These are phyloP conservation scores for Serrognathus titanus DNA, from an alignment of 2,888 invertebrate species.

Conservation along the genomic window DNA sequence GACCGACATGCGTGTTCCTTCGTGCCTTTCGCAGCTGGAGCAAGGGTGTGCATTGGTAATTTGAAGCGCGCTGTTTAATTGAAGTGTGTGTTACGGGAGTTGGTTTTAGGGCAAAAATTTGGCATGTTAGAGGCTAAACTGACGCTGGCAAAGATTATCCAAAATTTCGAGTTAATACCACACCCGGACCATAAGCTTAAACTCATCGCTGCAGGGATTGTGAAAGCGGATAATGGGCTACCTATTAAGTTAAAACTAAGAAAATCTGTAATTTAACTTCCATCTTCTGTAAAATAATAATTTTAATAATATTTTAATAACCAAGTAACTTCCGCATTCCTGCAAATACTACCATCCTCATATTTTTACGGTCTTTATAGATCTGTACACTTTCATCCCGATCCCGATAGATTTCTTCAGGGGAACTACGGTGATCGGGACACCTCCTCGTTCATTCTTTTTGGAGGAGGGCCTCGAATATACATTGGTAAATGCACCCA, in stretches of 20 bases:
- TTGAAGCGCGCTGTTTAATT: not conserved
- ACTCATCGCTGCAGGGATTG: not conserved
- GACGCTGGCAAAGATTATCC: not conserved
- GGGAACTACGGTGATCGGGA: constrained; percentile 4
- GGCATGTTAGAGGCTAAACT: not conserved
- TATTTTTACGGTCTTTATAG: constrained; percentile 12
- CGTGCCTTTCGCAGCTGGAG: constrained; percentile 6
- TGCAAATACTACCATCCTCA: no score
- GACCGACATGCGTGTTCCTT: not conserved
- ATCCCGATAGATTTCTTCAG: constrained; percentile 18
- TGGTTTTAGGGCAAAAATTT: not conserved
- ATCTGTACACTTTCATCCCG: not conserved
- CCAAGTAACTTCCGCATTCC: not conserved
- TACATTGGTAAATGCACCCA: not conserved
- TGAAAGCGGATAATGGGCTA: constrained; percentile 15
- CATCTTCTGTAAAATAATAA: no score
- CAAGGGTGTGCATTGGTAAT: constrained; percentile 15
- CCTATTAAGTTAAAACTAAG: constrained; percentile 9
- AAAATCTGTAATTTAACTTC: not conserved
- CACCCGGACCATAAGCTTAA: constrained; percentile 6
- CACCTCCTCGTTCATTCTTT: not conserved
- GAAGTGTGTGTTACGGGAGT: not conserved
- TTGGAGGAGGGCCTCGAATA: not conserved
- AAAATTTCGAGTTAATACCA: not conserved
- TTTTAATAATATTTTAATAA: no score